Evolutionary conservation across 2,888 invertebrate species (phyloP), one percentile per base, ranked within the genome.

Genomic region (Lottia gigantea): DNA sequence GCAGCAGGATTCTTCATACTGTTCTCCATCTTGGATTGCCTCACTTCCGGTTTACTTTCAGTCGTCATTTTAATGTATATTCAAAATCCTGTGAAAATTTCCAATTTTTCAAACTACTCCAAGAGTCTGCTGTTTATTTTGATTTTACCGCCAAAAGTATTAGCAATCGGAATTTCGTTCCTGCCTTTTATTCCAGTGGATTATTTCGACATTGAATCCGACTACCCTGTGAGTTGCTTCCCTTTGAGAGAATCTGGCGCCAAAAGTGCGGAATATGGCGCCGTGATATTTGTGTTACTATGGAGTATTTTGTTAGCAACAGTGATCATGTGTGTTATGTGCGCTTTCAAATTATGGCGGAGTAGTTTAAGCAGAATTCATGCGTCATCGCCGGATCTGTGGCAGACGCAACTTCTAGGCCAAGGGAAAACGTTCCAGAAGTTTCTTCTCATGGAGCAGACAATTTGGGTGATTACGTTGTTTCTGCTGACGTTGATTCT

Each of bases 1-100:
- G 71, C 75, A 16, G 63, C 81, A 31, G 81, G 82, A 0, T 82
- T 82, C 73, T 81, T 83, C 63, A 46, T 78, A 46, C 67, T 81
- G 31, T 80, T 82, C 73, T 83, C 82, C 64, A 62, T 82, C 45
- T 68, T 82, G 70, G 80, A 83, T 74, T 69, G 78, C 49, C 65
- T 79, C n/a, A 76, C 79, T 62, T 77, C 78, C 26, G 77, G 77
- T 63, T 65, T 82, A 26, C 76, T 80, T 0, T 78, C 80, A 11
- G 79, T 76, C 45, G 71, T 84, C 40, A 81, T 82, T 62, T 67
- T 84, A 45, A 69, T 82, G 6, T 73, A 79, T 16, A 76, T 85
- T 40, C 82, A 82, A 71, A 80, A 83, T 67, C 85, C 85, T 15
- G 79, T 81, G 62, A 83, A 83, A 70, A 75, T 82, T n/a, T 74